Base-by-base conservation (phyloP, 2,888 invertebrate genomes). In the Cantharis rufa region DNA sequence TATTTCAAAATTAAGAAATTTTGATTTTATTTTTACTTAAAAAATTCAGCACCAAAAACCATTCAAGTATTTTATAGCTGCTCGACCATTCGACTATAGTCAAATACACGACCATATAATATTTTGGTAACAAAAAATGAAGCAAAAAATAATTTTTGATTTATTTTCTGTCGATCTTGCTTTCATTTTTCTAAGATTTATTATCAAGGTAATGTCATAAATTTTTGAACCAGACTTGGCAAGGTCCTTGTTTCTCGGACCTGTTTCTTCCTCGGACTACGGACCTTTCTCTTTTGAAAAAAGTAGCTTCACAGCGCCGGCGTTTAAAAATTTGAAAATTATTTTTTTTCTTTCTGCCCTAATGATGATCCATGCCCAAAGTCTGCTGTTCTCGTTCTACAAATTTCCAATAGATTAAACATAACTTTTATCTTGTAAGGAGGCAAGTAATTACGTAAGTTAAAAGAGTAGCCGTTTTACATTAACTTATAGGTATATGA, bases 401-500 rank as follows among this genome's bases (percentile, higher is more conserved):
- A 32, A 32, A 32, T 48, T 48, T 48, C n/a, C n/a, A 13, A 32
- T 48, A n/a, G 13, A n/a, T 48, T n/a, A 48, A 48, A 48, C 48
- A 48, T n/a, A 48, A 48, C 1, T 48, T 63, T 63, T 63, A 63
- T 63, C 24, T 66, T 66, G 24, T 21, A 21, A 66, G 3, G 24
- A 66, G 24, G 64, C 21, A 18, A n/a, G 13, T 66, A 21, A 66
- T 66, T 66, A 66, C 64, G 24, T 66, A 66, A 66, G 18, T 21
- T 66, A 21, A 66, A 21, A 78, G 75, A 75, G 81, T 63, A 81
- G 82, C 81, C 73, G 80, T 71, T 79, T 77, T 78, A 79, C 72
- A 78, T 81, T 81, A 80, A 82, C 64, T 66, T 83, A 83, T 81
- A n/a, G n/a, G n/a, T n/a, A 82, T 83, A 83, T 84, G 84, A 85